These are phyloP conservation scores for Lacerta viridis DNA, from an alignment of 2,797 vertebrate species.

Conservation along the genomic window DNA sequence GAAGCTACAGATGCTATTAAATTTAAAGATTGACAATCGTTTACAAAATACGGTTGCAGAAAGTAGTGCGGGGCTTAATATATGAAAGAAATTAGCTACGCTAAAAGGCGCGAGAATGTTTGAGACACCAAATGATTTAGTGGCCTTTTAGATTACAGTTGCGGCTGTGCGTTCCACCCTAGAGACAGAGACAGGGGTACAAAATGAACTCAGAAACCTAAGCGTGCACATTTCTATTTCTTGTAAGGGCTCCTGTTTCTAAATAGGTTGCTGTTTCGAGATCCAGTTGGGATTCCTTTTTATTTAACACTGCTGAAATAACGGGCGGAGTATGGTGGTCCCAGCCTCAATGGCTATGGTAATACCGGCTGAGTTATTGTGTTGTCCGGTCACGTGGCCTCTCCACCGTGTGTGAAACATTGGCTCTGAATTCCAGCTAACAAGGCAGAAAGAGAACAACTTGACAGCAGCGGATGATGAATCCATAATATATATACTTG, in stretches of 20 bases:
- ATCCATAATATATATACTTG: background rate
- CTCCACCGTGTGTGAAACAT: constrained; percentile 11
- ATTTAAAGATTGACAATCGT: constrained; percentile 66
- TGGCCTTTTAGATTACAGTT: constrained; percentile 64
- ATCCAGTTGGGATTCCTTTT: constrained; percentile 18
- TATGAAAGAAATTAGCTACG: constrained; percentile 64
- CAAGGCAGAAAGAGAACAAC: background rate
- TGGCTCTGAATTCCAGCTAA: constrained; percentile 7
- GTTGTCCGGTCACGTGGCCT: background rate
- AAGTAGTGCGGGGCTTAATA: constrained; percentile 57
- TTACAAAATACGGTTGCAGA: constrained; percentile 60
- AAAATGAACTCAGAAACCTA: constrained; percentile 56
- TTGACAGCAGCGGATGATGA: background rate
- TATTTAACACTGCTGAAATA: constrained; percentile 11
- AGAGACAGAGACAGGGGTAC: constrained; percentile 22
- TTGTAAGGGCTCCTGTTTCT: constrained; percentile 34
- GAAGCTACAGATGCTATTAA: constrained; percentile 67
- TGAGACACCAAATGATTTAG: constrained; percentile 67
- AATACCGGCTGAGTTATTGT: constrained; percentile 2
- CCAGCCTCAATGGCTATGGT: constrained; percentile 1
- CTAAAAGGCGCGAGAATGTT: constrained; percentile 69
- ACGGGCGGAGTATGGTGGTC: background rate
- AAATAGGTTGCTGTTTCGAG: constrained; percentile 8
- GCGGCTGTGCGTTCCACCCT: constrained; percentile 4
- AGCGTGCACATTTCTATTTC: background rate